Evolutionary conservation across 2,797 vertebrate species (phyloP), one percentile per base, ranked within the genome.

Genomic region (Orientallactaga sibirica): DNA sequence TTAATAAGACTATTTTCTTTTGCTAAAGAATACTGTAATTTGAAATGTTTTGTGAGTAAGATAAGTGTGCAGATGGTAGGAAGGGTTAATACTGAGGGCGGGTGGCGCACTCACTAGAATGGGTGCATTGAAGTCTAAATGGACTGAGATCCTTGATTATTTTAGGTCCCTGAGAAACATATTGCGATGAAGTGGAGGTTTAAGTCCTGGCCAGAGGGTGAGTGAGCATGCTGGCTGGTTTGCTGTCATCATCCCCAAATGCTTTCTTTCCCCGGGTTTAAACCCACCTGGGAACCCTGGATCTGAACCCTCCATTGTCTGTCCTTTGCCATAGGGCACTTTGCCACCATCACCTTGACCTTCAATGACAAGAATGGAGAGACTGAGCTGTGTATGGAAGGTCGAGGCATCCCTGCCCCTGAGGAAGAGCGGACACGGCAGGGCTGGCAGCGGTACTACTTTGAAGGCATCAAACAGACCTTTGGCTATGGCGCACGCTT

Each of bases 141-240:
- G 52, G 75, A 41, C 88, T 82, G 37, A 77, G 27, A 77, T 94
- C 27, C 95, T 33, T 90, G 43, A 75, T 52, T 90, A 93, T 96
- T 73, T 64, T 96, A 99, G 99, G 98, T 99, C 55, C 98, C 98
- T 10, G 99, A 99, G 96, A 98, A 99, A 98, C 99, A 99, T 81
- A 99, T 99, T 96, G 97, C 98, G 7, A 99, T 99, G 99, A 99
- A 99, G 96, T 99, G 99, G 99, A 98, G 99, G 98, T 99, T 99
- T 98, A 99, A 99, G 97, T 99, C 99, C 93, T 99, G 99, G 99
- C 99, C 99, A 93, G 98, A 98, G 92, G 99, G 99, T 99, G 98
- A 90, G 99, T 97, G 93, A 62, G 88, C 80, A 24, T 74, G 7
- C 61, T 52, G 33, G 43, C 25, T 81, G 37, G 10, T 70, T 93